Base-by-base conservation (phyloP, 2,113 vertebrate species). In the Nannospalax galili region DNA sequence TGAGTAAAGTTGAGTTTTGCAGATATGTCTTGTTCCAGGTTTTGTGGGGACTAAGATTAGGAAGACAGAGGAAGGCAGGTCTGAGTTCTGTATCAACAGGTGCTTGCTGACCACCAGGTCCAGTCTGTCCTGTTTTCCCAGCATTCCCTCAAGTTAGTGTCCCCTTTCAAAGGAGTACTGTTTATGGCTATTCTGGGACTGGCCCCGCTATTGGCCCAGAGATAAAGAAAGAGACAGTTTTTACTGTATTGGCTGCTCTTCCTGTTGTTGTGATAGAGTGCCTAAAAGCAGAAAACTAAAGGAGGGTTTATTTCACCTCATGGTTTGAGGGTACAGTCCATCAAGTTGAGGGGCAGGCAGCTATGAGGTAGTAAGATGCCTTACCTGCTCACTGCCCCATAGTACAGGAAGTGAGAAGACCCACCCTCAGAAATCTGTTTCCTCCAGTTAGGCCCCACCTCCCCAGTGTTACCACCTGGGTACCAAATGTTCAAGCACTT, bases 21-120 rank as follows among this genome's bases (percentile, higher is more conserved):
- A n/a, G n/a, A n/a, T n/a, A n/a, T n/a, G n/a, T n/a, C 52, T 35
- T 72, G 12, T 69, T 15, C 3, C 15, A 20, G 52, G 80, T 11
- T 1, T 3, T 1, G 10, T 7, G 58, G 48, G 7, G 52, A 28
- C 19, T 42, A n/a, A n/a, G n/a, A n/a, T n/a, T n/a, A n/a, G n/a
- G n/a, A n/a, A n/a, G n/a, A 24, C 28, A 56, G 28, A 7, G 52
- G 7, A 30, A 90, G 45, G 5, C 64, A 30, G 30, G 80, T 42
- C 74, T 6, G 48, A 90, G 48, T 37, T 60, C 37, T 69, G n/a
- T 24, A n/a, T n/a, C n/a, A n/a, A n/a, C n/a, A n/a, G n/a, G n/a
- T 32, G 11, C 28, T 70, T n/a, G 2, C 24, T 32, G 58, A n/a
- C 24, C 19, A 52, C 16, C 30, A 26, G 5, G 14, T 32, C 60